Evolutionary conservation across 1,140 invertebrate species (phyloP).

Genomic region (Stegodyphus dumicola): DNA sequence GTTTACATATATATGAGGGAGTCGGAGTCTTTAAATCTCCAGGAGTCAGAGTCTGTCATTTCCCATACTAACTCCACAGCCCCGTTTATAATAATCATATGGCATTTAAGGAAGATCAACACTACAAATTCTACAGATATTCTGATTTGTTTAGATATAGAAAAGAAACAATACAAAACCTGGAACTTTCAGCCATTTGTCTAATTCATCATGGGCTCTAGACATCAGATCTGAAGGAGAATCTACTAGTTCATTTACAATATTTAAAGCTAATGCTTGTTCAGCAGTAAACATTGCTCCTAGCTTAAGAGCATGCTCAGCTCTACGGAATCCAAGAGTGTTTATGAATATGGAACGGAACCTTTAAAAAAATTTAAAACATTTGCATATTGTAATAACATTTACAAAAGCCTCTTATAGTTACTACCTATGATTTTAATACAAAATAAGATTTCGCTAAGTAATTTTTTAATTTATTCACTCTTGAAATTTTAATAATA

Average conservation of each 20-base stretch:
- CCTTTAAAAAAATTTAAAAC: slow-evolving; percentile 5
- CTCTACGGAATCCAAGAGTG: slow-evolving; percentile 11
- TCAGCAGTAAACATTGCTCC: slow-evolving; percentile 31
- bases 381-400: background rate
- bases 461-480: background rate
- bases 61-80: too few relatives aligned
- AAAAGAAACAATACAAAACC: slow-evolving; percentile 3
- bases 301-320: slow-evolving; percentile 39
- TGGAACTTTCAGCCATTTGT: slow-evolving; percentile 49
- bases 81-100: too few relatives aligned
- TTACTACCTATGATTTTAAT: background rate
- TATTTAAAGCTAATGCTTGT: slow-evolving; percentile 26
- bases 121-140: background rate
- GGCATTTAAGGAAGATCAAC: too few relatives aligned
- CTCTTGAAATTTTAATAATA: background rate
- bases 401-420: background rate
- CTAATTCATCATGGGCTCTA: slow-evolving; percentile 26
- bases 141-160: background rate
- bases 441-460: background rate
- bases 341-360: slow-evolving; percentile 23
- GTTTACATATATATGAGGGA: too few relatives aligned
- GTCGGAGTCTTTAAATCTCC: too few relatives aligned
- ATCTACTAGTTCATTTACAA: slow-evolving; percentile 49
- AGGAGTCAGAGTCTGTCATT: too few relatives aligned
- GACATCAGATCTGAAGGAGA: slow-evolving; percentile 14